These are phyloP conservation scores for Notamacropus eugenii DNA, from an alignment of 2,797 vertebrate genomes.

Conservation along the genomic window DNA sequence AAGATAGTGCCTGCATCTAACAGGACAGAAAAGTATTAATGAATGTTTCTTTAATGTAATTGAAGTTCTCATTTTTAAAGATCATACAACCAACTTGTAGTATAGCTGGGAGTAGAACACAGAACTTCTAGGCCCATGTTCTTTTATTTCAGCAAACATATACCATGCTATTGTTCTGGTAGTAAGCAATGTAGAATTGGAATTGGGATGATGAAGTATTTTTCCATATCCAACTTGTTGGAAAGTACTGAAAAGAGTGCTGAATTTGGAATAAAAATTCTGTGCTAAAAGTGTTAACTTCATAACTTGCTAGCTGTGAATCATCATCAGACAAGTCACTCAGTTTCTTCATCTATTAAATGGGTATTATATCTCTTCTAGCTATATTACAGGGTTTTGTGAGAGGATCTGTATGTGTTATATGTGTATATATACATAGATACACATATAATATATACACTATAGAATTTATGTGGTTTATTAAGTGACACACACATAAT, in stretches of 20 bases:
- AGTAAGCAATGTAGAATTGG: background rate
- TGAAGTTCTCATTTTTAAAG: background rate
- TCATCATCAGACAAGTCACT: background rate
- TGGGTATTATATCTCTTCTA: background rate
- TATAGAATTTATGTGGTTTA: no score
- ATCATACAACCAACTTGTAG: background rate
- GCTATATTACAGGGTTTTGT: background rate
- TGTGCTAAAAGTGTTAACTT: background rate
- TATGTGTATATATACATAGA: background rate
- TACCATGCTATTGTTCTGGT: background rate
- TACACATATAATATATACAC: no score
- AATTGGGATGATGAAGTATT: background rate
- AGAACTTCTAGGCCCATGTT: background rate
- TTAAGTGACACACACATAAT: no score
- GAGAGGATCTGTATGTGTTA: background rate
- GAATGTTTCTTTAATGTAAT: background rate
- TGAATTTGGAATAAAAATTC: background rate
- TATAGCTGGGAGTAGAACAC: background rate
- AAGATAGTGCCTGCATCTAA: background rate
- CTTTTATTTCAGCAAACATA: background rate
- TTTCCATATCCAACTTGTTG: background rate
- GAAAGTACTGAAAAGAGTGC: background rate
- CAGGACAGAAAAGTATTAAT: background rate
- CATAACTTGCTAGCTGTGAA: background rate
- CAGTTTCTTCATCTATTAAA: background rate